phyloP scores from a whole-genome alignment of 2,888 invertebrate genomes.

The Tanytarsus gracilentus region DNA sequence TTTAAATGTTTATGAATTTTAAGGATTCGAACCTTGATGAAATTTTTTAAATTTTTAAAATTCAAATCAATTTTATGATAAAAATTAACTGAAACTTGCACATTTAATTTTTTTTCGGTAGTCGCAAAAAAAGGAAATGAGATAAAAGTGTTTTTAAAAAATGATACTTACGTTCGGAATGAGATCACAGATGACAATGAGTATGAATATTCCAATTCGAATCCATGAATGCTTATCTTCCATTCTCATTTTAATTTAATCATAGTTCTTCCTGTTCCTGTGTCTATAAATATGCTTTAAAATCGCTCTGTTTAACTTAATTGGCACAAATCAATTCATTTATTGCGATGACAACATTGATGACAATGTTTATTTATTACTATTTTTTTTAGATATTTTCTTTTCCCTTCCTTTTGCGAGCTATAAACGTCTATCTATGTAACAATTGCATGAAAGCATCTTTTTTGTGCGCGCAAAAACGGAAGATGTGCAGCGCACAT shows the following conservation, averaged over 20 bases:
- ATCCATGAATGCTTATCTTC: constrained; percentile 27
- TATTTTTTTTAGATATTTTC: neutral
- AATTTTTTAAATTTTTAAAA: too few species aligned
- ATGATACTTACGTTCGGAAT: constrained; percentile 25
- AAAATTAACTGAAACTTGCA: too few species aligned
- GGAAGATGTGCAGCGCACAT: constrained; percentile 20
- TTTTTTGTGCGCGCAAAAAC: constrained; percentile 17
- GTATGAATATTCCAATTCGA: constrained; percentile 27
- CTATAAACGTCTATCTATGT: constrained; percentile 28
- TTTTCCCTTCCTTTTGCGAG: neutral
- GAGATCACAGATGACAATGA: constrained; percentile 21
- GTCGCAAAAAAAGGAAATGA: neutral
- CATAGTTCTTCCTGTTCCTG: constrained; percentile 28
- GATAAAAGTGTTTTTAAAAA: neutral
- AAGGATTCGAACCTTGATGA: too few species aligned
- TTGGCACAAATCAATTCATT: constrained; percentile 26
- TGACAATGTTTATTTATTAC: neutral
- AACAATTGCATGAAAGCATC: constrained; percentile 26
- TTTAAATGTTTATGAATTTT: too few species aligned
- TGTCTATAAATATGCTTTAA: neutral
- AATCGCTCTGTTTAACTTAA: constrained; percentile 5
- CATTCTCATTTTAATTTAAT: constrained; percentile 29
- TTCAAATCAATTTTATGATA: too few species aligned
- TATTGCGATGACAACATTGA: constrained; percentile 7
- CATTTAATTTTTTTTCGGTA: too few species aligned